Conservation (phyloP, 2,797 vertebrate species). For the Carduelis carduelis region DNA sequence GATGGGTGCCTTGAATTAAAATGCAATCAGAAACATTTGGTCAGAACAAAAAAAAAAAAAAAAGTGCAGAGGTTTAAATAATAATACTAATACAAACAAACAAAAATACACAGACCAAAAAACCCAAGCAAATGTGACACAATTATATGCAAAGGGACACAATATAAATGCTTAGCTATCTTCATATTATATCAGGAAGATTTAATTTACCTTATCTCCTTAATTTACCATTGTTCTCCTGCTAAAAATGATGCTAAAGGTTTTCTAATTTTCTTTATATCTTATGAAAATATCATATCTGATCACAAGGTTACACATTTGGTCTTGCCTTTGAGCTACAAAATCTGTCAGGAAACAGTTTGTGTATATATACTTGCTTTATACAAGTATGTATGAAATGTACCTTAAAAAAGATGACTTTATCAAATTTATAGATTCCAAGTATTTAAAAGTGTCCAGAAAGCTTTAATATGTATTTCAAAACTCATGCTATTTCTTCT, state of each 20-base stretch:
- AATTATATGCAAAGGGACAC: neutral
- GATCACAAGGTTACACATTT: neutral
- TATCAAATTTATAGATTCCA: neutral
- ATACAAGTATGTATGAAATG: rapidly evolving
- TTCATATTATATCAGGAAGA: neutral
- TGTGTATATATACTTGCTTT: neutral
- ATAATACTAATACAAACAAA: neutral
- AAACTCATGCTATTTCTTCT: neutral
- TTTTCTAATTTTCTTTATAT: neutral
- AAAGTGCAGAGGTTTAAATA: neutral
- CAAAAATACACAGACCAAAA: neutral
- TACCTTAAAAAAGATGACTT: neutral
- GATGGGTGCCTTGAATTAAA: neutral
- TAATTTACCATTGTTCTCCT: neutral
- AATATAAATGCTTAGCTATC: neutral
- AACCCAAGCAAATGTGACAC: rapidly evolving
- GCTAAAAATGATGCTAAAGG: neutral
- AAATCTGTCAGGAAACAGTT: neutral
- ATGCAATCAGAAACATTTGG: neutral
- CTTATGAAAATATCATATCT: neutral
- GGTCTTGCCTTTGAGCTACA: neutral
- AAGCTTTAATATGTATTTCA: neutral
- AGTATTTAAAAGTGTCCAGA: neutral
- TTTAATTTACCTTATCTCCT: neutral
- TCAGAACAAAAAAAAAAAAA: neutral